Evolutionary conservation across 2,888 invertebrate genomes (phyloP).

Genomic region (Stenodera caucasica): DNA sequence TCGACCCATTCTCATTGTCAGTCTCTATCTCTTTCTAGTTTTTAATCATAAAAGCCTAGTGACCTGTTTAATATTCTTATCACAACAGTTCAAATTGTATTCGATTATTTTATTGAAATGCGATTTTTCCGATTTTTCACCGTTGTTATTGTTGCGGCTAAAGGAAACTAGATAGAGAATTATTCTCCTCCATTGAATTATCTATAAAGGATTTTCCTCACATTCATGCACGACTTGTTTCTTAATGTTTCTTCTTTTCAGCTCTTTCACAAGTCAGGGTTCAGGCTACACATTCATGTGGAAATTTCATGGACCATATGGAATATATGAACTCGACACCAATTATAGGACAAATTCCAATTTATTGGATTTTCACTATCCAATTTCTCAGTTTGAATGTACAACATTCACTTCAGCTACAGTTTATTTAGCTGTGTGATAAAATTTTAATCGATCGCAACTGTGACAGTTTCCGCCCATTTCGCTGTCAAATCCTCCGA

Average conservation of each 20-base stretch:
- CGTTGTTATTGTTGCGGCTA: neutral
- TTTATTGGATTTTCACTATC: too few relatives aligned
- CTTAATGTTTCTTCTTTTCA: constrained; percentile 34
- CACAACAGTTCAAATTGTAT: constrained; percentile 36
- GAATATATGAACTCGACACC: too few relatives aligned
- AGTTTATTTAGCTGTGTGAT: neutral
- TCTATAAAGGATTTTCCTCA: constrained; percentile 42
- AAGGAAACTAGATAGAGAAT: constrained; percentile 36
- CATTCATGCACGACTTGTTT: constrained; percentile 42
- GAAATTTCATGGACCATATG: neutral
- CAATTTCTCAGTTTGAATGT: too few relatives aligned
- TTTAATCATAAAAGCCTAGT: too few relatives aligned
- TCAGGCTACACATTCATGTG: neutral
- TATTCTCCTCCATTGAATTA: constrained; percentile 44
- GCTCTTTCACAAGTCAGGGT: neutral
- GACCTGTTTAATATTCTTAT: constrained; percentile 42
- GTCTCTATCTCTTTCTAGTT: too few relatives aligned
- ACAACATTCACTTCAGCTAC: too few relatives aligned
- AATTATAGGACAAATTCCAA: too few relatives aligned
- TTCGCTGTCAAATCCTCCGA: neutral
- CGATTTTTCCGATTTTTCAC: too few relatives aligned
- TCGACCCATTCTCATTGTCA: too few relatives aligned
- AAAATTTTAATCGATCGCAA: neutral
- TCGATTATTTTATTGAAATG: constrained; percentile 36
- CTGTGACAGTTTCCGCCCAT: neutral